Percentiles rank a stretch among this genome's conserved stretches.
Evolutionary conservation across 2,113 vertebrate species (phyloP).

Genomic region (Sitta europaea): DNA sequence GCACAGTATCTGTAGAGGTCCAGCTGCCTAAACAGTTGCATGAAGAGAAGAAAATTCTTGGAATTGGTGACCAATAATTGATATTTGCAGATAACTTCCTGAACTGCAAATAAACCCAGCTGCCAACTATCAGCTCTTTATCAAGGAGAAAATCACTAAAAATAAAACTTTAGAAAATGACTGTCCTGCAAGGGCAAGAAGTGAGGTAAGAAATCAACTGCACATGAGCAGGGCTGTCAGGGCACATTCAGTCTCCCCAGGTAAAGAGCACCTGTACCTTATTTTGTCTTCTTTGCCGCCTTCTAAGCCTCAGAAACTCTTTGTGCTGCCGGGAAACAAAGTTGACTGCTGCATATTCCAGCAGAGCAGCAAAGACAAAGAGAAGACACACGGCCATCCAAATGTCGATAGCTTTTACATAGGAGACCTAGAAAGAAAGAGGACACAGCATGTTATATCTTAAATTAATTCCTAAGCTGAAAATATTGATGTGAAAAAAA

Average conservation of each 20-base stretch:
- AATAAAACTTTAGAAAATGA: neutral
- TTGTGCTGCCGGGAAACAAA: slow-evolving; percentile 99
- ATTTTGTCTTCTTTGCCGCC: slow-evolving; percentile 86
- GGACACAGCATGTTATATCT: neutral
- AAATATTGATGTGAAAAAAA: neutral
- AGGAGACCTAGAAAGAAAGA: slow-evolving; percentile 85
- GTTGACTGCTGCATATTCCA: slow-evolving; percentile 98
- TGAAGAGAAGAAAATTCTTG: neutral
- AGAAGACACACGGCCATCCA: slow-evolving; percentile 99
- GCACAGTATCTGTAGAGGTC: neutral
- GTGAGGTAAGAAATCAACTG: neutral
- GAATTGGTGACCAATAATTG: neutral
- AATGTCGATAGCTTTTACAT: slow-evolving; percentile 98
- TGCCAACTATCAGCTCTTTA: neutral
- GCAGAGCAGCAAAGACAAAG: slow-evolving; percentile 95
- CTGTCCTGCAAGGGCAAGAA: neutral
- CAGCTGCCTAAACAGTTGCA: neutral
- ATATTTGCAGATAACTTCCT: neutral
- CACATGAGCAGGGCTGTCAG: neutral
- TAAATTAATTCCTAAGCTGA: neutral
- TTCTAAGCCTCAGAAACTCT: slow-evolving; percentile 93
- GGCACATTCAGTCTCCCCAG: neutral
- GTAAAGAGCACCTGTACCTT: slow-evolving; percentile 77
- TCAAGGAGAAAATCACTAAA: neutral
- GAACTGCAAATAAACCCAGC: neutral